phyloP scores from a whole-genome alignment of 2,797 vertebrate genomes.

The Pitangus sulphuratus region DNA sequence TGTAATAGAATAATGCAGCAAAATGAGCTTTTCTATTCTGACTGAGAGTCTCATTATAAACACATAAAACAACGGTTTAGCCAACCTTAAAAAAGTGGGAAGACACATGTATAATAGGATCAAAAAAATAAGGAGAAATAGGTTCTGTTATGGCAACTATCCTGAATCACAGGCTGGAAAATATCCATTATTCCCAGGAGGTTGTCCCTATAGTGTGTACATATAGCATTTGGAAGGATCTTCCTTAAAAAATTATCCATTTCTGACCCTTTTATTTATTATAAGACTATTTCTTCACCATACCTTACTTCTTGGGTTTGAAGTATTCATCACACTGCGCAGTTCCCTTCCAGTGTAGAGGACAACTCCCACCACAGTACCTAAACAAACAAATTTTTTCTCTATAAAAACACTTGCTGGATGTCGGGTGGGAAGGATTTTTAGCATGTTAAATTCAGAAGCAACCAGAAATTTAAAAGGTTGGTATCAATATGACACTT shows the following conservation, averaged over 20 bases:
- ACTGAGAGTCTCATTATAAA: not conserved
- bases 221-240: not conserved
- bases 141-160: not conserved
- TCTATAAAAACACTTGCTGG: not conserved
- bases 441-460: not conserved
- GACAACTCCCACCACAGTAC: slow-evolving; percentile 95
- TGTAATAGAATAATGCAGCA: not conserved
- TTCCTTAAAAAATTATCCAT: not conserved
- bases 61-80: not conserved
- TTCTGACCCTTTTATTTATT: not conserved
- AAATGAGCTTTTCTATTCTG: not conserved
- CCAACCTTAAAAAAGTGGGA: not conserved
- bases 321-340: slow-evolving; percentile 97
- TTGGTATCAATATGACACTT: not conserved
- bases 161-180: not conserved
- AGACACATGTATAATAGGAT: not conserved
- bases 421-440: not conserved
- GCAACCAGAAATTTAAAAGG: not conserved
- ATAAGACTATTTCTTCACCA: not conserved
- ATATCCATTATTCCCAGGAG: not conserved
- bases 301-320: slow-evolving; percentile 97
- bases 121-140: not conserved
- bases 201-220: fast-evolving
- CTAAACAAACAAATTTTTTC: slow-evolving; percentile 66
- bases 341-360: slow-evolving; percentile 97